These are phyloP conservation scores for Moxostoma hubbsi DNA, from an alignment of 2,797 vertebrate genomes.

Conservation along the genomic window DNA sequence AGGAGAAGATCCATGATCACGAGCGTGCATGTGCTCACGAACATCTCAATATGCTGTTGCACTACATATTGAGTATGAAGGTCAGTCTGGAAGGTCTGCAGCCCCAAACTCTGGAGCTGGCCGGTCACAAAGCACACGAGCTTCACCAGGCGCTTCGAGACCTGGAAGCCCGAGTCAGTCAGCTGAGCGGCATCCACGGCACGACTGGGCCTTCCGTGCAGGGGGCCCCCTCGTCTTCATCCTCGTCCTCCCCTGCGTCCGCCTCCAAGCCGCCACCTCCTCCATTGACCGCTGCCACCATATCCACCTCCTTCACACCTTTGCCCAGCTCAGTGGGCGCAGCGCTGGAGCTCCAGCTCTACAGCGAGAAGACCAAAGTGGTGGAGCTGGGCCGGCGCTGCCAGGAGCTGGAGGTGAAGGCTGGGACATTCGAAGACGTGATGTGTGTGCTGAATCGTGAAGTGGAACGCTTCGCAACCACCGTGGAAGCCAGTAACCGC, in stretches of 20 bases:
- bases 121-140: constrained; percentile 79
- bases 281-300: background rate
- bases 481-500: constrained; percentile 87
- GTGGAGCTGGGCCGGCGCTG: constrained; percentile 82
- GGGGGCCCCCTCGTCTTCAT: constrained; percentile 62
- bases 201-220: constrained; percentile 66
- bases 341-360: constrained; percentile 77
- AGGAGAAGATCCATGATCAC: constrained; percentile 86
- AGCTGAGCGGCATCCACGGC: constrained; percentile 62
- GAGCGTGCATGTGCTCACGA: constrained; percentile 86
- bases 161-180: constrained; percentile 79
- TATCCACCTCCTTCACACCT: constrained; percentile 75
- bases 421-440: constrained; percentile 92
- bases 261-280: constrained; percentile 54
- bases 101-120: constrained; percentile 80
- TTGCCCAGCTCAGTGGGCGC: constrained; percentile 74
- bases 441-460: constrained; percentile 95
- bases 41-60: constrained; percentile 90
- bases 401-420: constrained; percentile 88
- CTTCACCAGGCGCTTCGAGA: constrained; percentile 81
- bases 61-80: constrained; percentile 85
- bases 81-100: constrained; percentile 83
- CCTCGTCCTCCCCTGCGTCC: background rate
- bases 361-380: constrained; percentile 79
- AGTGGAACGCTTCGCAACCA: constrained; percentile 86